Evolutionary conservation across 2,888 invertebrate species (phyloP).

Genomic region (Ochlodes sylvanus): DNA sequence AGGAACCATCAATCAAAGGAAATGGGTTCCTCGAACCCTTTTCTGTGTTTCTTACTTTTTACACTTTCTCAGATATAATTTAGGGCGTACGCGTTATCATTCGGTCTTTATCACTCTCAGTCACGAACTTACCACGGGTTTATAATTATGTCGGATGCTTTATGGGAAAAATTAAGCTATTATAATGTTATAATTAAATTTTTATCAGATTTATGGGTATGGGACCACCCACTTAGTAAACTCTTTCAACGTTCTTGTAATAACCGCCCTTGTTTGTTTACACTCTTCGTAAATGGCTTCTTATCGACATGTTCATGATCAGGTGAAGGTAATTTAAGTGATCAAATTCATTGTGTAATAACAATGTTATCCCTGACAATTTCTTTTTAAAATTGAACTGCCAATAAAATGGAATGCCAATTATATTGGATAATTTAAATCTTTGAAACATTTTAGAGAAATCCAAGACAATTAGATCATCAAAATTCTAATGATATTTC

Average conservation of each 20-base stretch:
- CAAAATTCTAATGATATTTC: too few relatives aligned
- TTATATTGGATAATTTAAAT: too few relatives aligned
- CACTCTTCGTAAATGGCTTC: neutral
- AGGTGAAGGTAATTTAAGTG: neutral
- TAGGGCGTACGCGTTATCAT: slow-evolving; percentile 33
- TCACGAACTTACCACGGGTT: slow-evolving; percentile 51
- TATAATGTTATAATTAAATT: slow-evolving; percentile 46
- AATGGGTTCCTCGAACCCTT: slow-evolving; percentile 28
- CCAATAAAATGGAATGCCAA: too few relatives aligned
- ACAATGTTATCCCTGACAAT: too few relatives aligned
- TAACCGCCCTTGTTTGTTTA: slow-evolving; percentile 5
- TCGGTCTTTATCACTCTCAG: slow-evolving; percentile 56
- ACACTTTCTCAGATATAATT: slow-evolving; percentile 35
- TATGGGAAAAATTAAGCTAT: slow-evolving; percentile 52
- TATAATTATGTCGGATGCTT: slow-evolving; percentile 53
- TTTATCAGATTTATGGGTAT: slow-evolving; percentile 35
- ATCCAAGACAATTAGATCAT: too few relatives aligned
- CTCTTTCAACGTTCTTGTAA: slow-evolving; percentile 24
- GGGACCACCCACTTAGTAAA: slow-evolving; percentile 41
- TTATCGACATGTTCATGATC: neutral
- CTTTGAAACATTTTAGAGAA: too few relatives aligned
- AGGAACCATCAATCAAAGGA: slow-evolving; percentile 29
- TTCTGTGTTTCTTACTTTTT: slow-evolving; percentile 20
- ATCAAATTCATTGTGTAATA: too few relatives aligned
- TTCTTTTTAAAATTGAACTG: too few relatives aligned